Conservation (phyloP, 2,113 vertebrate genomes). For the Aptenodytes forsteri region DNA sequence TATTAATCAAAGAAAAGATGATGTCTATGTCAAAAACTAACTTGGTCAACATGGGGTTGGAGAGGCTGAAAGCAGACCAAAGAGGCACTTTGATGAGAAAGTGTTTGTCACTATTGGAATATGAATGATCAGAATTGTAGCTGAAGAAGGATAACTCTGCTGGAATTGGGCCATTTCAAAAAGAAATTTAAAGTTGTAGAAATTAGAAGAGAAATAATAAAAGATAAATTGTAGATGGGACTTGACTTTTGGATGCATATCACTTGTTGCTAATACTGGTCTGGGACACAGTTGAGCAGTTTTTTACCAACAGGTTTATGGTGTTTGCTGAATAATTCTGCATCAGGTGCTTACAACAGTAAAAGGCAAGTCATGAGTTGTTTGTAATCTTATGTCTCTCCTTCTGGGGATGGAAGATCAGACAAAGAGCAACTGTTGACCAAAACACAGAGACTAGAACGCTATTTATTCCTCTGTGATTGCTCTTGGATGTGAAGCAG, state of each 20-base stretch:
- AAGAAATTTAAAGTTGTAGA: background rate
- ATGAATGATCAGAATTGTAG: background rate
- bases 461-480: background rate
- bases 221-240: background rate
- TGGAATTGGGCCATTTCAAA: background rate
- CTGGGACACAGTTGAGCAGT: background rate
- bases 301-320: background rate
- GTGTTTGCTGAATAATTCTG: background rate
- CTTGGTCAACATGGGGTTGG: background rate
- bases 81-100: background rate
- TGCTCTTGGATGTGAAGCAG: background rate
- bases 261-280: background rate
- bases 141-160: background rate
- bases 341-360: background rate
- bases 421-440: background rate
- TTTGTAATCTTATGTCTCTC: background rate
- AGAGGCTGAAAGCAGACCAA: background rate
- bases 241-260: background rate
- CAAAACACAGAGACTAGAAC: background rate
- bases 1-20: background rate
- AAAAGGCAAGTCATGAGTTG: background rate
- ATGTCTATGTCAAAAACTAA: background rate
- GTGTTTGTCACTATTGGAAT: background rate
- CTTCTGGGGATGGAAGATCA: background rate
- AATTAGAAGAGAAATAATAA: background rate